Percentiles rank a stretch among this genome's conserved stretches.
phyloP scores from a whole-genome alignment of 2,888 invertebrate species.

The Bellardia bayeri region DNA sequence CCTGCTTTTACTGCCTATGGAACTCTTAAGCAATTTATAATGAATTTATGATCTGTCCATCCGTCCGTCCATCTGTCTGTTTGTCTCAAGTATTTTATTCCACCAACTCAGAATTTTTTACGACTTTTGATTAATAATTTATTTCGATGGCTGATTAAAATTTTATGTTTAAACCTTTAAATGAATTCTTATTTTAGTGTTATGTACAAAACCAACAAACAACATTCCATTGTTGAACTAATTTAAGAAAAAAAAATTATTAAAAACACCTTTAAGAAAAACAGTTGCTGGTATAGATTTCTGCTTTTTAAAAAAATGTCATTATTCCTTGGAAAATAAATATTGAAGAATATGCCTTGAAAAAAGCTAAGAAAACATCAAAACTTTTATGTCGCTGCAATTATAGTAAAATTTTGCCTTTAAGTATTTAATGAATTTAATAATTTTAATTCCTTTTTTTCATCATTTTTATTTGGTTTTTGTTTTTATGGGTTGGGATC shows the following conservation, averaged over 20 bases:
- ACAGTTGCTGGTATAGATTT: slow-evolving; percentile 25
- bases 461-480: slow-evolving; percentile 33
- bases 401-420: slow-evolving; percentile 58
- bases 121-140: slow-evolving; percentile 76
- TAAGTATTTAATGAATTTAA: slow-evolving; percentile 57
- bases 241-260: slow-evolving; percentile 35
- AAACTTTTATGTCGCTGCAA: slow-evolving; percentile 62
- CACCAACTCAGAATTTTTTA: slow-evolving; percentile 71
- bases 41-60: slow-evolving; percentile 50
- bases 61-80: background rate
- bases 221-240: slow-evolving; percentile 57
- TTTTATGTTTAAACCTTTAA: slow-evolving; percentile 72
- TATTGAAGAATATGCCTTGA: slow-evolving; percentile 11
- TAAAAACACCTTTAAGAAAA: background rate
- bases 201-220: slow-evolving; percentile 23
- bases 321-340: slow-evolving; percentile 45
- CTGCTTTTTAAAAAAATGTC: slow-evolving; percentile 43
- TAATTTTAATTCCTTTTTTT: slow-evolving; percentile 36
- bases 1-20: slow-evolving; percentile 1
- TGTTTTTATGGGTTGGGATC: slow-evolving; percentile 1
- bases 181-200: slow-evolving; percentile 60
- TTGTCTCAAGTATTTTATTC: slow-evolving; percentile 43
- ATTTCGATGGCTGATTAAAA: slow-evolving; percentile 75
- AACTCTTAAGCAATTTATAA: slow-evolving; percentile 28
- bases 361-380: background rate